Percentiles rank a stretch among this genome's conserved stretches.
These are phyloP conservation scores for Bombylius major DNA, from an alignment of 2,888 invertebrate species.

Conservation along the genomic window DNA sequence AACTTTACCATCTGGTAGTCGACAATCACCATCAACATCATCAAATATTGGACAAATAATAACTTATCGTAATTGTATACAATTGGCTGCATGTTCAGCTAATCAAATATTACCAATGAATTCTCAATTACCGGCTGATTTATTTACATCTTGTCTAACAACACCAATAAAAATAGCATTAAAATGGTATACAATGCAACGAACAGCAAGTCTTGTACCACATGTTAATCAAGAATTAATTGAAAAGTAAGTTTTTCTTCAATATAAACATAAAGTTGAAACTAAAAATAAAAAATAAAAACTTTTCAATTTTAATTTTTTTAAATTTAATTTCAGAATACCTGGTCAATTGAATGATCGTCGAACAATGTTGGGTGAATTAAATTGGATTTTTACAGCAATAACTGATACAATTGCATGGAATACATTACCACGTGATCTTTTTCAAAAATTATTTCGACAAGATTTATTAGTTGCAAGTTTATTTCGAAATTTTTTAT, in stretches of 20 bases:
- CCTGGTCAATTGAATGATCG: conserved; percentile 91
- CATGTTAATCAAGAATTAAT: conserved; percentile 72
- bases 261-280: neutral
- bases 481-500: conserved; percentile 89
- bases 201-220: conserved; percentile 66
- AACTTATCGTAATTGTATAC: conserved; percentile 83
- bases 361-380: conserved; percentile 93
- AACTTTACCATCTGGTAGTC: neutral
- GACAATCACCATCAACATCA: conserved; percentile 8
- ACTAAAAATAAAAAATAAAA: no score
- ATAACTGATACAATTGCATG: conserved; percentile 99
- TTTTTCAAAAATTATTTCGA: conserved; percentile 92
- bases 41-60: conserved; percentile 25
- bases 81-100: conserved; percentile 90
- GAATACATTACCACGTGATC: conserved; percentile 87
- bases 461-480: conserved; percentile 98
- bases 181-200: conserved; percentile 83
- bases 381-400: conserved; percentile 99
- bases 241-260: conserved; percentile 55
- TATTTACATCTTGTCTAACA: conserved; percentile 96
- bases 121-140: conserved; percentile 90
- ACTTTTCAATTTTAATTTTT: neutral
- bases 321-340: conserved; percentile 46
- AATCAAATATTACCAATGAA: conserved; percentile 93
- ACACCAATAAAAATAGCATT: conserved; percentile 95